Percentiles rank a stretch among this genome's conserved stretches.
Evolutionary conservation across 2,797 vertebrate species (phyloP).

Genomic region (Loris lydekkerianus): DNA sequence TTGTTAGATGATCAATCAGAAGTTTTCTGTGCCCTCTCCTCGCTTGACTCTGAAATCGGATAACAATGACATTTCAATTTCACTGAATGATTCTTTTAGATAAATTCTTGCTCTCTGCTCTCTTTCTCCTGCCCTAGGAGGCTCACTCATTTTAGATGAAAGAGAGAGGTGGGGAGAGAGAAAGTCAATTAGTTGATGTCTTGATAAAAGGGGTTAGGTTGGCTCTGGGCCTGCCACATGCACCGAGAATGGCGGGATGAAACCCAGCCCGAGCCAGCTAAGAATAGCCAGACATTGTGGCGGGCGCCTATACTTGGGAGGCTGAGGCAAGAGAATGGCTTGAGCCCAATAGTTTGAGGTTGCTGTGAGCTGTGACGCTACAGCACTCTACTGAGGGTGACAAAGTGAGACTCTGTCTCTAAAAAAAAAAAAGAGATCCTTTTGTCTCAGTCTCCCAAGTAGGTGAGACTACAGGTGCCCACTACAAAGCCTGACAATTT

Average conservation of each 20-base stretch:
- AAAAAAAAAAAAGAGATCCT: too few relatives aligned
- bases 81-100: neutral
- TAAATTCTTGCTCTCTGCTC: neutral
- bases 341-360: neutral
- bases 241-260: too few relatives aligned
- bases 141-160: conserved; percentile 13
- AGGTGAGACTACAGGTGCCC: too few relatives aligned
- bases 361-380: neutral
- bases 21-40: conserved; percentile 42
- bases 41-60: conserved; percentile 50
- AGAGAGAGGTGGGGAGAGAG: neutral
- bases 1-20: neutral
- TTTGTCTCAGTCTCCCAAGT: too few relatives aligned
- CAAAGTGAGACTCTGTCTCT: neutral
- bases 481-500: too few relatives aligned
- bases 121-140: neutral
- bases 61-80: too few relatives aligned
- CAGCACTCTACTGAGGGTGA: neutral
- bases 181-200: neutral
- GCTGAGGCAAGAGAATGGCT: neutral
- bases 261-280: too few relatives aligned
- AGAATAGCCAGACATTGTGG: too few relatives aligned
- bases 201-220: neutral
- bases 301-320: neutral
- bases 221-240: too few relatives aligned